Evolutionary conservation across 2,113 vertebrate species (phyloP).

Genomic region (Dicaeum eximium): DNA sequence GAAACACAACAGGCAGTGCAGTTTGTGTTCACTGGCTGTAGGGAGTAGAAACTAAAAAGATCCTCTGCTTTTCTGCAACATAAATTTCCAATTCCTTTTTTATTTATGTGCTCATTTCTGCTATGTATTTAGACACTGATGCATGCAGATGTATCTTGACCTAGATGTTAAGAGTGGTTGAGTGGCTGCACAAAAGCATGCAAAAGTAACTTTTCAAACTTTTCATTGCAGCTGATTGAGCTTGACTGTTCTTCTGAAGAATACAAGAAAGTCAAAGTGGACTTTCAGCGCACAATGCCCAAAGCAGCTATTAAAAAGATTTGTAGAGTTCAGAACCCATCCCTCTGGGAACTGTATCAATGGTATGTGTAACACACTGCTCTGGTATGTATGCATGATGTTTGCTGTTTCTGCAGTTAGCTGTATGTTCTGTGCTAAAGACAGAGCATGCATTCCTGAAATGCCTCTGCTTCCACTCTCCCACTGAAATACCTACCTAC

Average conservation of each 20-base stretch:
- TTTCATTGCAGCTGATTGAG: constrained; percentile 68
- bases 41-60: not conserved
- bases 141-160: not conserved
- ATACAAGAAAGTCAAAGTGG: constrained; percentile 63
- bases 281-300: constrained; percentile 78
- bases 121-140: not conserved
- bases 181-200: not conserved
- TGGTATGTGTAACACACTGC: constrained; percentile 72
- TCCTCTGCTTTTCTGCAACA: not conserved
- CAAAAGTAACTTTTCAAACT: not conserved
- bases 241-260: constrained; percentile 68
- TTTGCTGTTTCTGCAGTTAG: not conserved
- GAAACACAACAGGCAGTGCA: not conserved
- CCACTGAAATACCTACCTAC: not conserved
- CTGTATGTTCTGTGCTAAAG: not conserved
- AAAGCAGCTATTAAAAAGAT: constrained; percentile 68
- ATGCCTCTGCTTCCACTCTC: not conserved
- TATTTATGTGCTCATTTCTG: not conserved
- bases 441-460: not conserved
- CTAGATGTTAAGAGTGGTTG: not conserved
- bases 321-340: constrained; percentile 82
- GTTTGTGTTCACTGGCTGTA: not conserved
- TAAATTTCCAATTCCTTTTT: not conserved
- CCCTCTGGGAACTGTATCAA: constrained; percentile 83
- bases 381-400: not conserved